phyloP scores from a whole-genome alignment of 2,797 vertebrate species.

The Gadopsis marmoratus region DNA sequence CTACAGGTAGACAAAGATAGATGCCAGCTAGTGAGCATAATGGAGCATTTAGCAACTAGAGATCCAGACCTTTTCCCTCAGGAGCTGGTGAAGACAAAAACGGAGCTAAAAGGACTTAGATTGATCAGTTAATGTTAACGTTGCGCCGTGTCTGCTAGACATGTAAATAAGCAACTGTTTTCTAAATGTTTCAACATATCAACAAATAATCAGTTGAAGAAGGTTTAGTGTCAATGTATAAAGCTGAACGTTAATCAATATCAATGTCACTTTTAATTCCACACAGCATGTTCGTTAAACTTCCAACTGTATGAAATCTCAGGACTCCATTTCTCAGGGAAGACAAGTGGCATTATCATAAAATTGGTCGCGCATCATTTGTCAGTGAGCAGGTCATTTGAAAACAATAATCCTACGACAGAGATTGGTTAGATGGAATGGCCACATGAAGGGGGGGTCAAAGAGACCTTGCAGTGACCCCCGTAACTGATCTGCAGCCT shows the following conservation, averaged over 20 bases:
- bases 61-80: background rate
- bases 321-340: slow-evolving; percentile 48
- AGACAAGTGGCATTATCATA: slow-evolving; percentile 67
- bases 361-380: slow-evolving; percentile 77
- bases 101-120: background rate
- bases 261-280: slow-evolving; percentile 27
- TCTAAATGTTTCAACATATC: background rate
- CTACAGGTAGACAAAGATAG: too few species aligned
- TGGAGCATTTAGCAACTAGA: background rate
- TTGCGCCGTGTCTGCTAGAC: background rate
- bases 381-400: slow-evolving; percentile 74
- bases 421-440: slow-evolving; percentile 55
- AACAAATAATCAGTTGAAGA: background rate
- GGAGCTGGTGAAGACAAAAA: slow-evolving; percentile 4
- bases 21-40: background rate
- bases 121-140: background rate
- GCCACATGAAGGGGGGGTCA: slow-evolving; percentile 44
- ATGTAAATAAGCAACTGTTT: background rate
- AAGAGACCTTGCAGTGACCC: slow-evolving; percentile 68
- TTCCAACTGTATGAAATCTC: slow-evolving; percentile 52
- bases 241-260: slow-evolving; percentile 20
- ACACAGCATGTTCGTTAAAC: slow-evolving; percentile 35
- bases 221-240: background rate
- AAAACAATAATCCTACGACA: slow-evolving; percentile 75
- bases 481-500: slow-evolving; percentile 48